Conservation (phyloP, 2,797 vertebrate species). For the Glossophaga mutica region DNA sequence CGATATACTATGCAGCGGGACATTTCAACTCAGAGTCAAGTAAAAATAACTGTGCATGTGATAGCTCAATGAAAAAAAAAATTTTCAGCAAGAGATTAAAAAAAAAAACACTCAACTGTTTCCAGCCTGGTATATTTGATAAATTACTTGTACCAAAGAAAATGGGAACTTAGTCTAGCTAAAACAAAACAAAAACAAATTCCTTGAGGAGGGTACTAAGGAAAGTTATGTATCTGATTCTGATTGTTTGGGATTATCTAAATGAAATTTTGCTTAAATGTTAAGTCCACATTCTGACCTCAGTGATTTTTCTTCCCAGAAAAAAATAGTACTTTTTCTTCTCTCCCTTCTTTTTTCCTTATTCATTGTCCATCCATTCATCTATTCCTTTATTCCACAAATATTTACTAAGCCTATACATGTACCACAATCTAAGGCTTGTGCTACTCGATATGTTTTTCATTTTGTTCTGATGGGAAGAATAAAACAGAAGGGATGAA, state of each 20-base stretch:
- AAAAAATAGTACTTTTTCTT: background rate
- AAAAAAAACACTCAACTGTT: background rate
- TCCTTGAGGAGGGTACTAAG: background rate
- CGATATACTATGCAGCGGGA: slow-evolving; percentile 50
- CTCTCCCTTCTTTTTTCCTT: background rate
- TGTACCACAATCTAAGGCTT: background rate
- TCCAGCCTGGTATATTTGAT: slow-evolving; percentile 37
- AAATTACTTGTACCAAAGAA: slow-evolving; percentile 39
- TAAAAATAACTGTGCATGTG: slow-evolving; percentile 65
- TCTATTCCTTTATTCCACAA: background rate
- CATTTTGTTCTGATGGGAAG: background rate
- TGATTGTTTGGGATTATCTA: background rate
- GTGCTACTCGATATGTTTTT: background rate
- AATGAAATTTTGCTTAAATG: background rate
- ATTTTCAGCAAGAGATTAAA: slow-evolving; percentile 54
- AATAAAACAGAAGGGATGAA: too few species aligned
- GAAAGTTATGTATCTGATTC: background rate
- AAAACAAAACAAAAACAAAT: slow-evolving; percentile 42
- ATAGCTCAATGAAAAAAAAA: slow-evolving; percentile 57
- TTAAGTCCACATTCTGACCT: background rate
- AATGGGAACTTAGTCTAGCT: slow-evolving; percentile 17
- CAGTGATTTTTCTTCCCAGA: background rate
- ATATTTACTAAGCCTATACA: background rate
- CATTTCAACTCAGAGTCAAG: slow-evolving; percentile 57
- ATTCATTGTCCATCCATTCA: background rate